These are phyloP conservation scores for Solea solea DNA, from an alignment of 2,113 vertebrate species.

Conservation along the genomic window DNA sequence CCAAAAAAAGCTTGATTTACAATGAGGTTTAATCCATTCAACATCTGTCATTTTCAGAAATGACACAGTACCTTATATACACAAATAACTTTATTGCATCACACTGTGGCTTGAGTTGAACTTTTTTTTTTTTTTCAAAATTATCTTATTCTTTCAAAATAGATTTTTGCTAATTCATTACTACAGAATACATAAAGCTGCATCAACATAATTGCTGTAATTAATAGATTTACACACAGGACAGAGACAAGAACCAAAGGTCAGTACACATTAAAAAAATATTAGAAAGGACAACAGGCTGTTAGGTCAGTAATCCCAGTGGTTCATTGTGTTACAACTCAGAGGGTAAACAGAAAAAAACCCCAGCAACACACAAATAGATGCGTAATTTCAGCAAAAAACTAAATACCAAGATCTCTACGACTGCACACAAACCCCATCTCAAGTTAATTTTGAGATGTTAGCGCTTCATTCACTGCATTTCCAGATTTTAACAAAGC, in stretches of 20 bases:
- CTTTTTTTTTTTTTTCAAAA: slow-evolving; percentile 58
- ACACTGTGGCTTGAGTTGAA: slow-evolving; percentile 14
- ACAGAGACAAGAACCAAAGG: slow-evolving; percentile 33
- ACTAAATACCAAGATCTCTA: not conserved
- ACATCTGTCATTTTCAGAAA: slow-evolving; percentile 40
- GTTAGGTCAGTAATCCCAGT: slow-evolving; percentile 11
- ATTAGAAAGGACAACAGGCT: slow-evolving; percentile 20
- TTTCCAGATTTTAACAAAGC: too few species aligned
- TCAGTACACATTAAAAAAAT: slow-evolving; percentile 24
- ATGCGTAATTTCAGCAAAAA: not conserved
- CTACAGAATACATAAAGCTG: slow-evolving; percentile 63
- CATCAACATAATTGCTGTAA: slow-evolving; percentile 41
- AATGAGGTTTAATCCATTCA: slow-evolving; percentile 21
- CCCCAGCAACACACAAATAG: not conserved
- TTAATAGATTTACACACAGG: slow-evolving; percentile 46
- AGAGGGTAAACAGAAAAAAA: not conserved
- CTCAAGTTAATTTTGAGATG: slow-evolving; percentile 2
- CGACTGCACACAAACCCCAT: slow-evolving; percentile 1
- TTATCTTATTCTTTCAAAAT: slow-evolving; percentile 69
- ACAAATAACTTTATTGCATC: slow-evolving; percentile 54
- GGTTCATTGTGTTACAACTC: slow-evolving; percentile 28
- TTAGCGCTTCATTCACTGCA: not conserved
- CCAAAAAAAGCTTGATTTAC: not conserved
- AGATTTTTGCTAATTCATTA: slow-evolving; percentile 66
- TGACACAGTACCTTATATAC: slow-evolving; percentile 48